Percentiles rank a stretch among this genome's conserved stretches.
Evolutionary conservation across 2,797 vertebrate species (phyloP).

Genomic region (Mus caroli): DNA sequence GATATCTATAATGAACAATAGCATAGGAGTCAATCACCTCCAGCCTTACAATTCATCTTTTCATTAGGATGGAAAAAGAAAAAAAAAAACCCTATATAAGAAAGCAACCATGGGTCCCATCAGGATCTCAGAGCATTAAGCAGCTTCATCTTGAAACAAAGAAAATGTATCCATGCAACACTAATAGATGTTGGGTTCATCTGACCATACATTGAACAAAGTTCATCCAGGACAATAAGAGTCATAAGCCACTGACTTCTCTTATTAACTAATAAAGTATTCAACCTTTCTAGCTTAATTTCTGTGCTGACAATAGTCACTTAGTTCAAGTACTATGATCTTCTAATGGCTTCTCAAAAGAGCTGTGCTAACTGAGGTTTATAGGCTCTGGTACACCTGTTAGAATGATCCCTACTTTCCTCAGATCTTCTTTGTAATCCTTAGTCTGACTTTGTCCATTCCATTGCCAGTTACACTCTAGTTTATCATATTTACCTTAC

Average conservation of each 20-base stretch:
- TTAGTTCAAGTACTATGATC: neutral
- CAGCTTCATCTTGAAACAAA: neutral
- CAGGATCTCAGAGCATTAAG: neutral
- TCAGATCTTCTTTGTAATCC: neutral
- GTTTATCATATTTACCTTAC: neutral
- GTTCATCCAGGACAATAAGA: neutral
- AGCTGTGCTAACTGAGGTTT: neutral
- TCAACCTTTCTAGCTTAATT: neutral
- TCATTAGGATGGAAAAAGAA: neutral
- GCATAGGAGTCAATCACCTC: slow-evolving; percentile 67
- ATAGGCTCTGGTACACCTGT: neutral
- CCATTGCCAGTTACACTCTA: neutral
- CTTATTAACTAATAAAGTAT: neutral
- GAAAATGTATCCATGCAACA: neutral
- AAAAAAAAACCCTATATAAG: neutral
- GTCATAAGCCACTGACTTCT: neutral
- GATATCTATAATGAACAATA: slow-evolving; percentile 70
- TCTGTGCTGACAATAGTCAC: neutral
- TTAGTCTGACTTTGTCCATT: slow-evolving; percentile 3
- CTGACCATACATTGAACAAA: neutral
- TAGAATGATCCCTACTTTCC: neutral
- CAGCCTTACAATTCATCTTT: slow-evolving; percentile 65
- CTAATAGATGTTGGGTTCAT: neutral
- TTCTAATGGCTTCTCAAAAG: neutral
- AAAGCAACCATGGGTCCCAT: neutral